These are phyloP conservation scores for Labeo calbasu DNA, from an alignment of 2,797 vertebrate genomes.

Conservation along the genomic window DNA sequence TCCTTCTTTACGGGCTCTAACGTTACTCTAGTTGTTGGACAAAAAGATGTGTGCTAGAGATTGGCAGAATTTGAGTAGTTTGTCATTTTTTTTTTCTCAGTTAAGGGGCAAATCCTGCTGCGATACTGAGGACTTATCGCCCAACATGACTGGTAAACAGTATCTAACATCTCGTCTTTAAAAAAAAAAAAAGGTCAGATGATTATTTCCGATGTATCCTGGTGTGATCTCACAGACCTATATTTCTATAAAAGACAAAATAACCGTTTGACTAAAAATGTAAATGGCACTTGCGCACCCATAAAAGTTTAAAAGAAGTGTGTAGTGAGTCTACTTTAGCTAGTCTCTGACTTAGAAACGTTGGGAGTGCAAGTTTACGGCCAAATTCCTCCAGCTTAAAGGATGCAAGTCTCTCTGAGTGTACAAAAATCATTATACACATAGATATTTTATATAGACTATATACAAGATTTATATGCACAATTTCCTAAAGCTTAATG, in stretches of 20 bases:
- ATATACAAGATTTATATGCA: conserved; percentile 71
- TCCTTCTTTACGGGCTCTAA: conserved; percentile 1
- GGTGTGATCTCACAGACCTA: conserved; percentile 18
- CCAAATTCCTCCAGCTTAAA: conserved; percentile 52
- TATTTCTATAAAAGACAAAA: conserved; percentile 63
- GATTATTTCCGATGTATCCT: not conserved
- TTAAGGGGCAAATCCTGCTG: not conserved
- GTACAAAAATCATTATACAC: conserved; percentile 69
- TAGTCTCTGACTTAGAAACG: conserved; percentile 40
- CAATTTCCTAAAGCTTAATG: conserved; percentile 68
- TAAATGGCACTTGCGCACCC: conserved; percentile 14
- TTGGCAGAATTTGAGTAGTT: conserved; percentile 4
- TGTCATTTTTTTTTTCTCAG: not conserved
- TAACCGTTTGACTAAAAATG: conserved; percentile 41
- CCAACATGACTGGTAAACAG: conserved; percentile 14
- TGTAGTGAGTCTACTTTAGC: conserved; percentile 24
- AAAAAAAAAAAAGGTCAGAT: not conserved
- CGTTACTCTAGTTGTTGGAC: not conserved
- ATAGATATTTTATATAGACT: conserved; percentile 76
- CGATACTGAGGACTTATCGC: not conserved
- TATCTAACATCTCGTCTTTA: not conserved
- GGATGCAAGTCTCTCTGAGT: conserved; percentile 61
- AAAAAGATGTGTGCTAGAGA: not conserved
- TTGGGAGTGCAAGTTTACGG: conserved; percentile 68
- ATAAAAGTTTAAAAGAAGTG: conserved; percentile 41